phyloP scores from a whole-genome alignment of 2,888 invertebrate species.

The Plebejus argus region DNA sequence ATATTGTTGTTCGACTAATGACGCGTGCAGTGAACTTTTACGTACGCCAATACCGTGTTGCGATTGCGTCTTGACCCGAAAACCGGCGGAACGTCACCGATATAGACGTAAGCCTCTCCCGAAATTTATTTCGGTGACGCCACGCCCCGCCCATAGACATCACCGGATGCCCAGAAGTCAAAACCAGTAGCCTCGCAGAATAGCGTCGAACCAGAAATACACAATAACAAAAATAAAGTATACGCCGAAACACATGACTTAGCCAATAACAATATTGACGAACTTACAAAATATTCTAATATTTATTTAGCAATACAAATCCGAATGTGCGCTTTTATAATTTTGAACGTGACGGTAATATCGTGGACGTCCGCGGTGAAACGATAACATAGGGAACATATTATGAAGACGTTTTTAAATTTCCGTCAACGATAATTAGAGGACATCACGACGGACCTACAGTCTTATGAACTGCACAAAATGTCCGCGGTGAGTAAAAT shows the following conservation, averaged over 20 bases:
- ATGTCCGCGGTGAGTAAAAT: no score
- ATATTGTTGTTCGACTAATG: conserved; percentile 36
- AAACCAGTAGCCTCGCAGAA: conserved; percentile 7
- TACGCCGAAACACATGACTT: conserved; percentile 45
- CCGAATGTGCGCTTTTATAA: no score
- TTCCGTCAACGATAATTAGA: no score
- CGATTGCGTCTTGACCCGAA: conserved; percentile 51
- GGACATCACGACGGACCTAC: no score
- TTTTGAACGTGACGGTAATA: no score
- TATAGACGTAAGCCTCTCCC: conserved; percentile 66
- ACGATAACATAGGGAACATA: no score
- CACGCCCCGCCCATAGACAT: conserved; percentile 61
- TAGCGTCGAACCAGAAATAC: conserved; percentile 54
- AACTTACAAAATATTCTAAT: conserved; percentile 21
- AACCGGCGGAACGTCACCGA: conserved; percentile 66
- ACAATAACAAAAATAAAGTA: conserved; percentile 54
- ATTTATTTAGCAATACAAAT: conserved; percentile 18
- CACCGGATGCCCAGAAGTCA: conserved; percentile 50
- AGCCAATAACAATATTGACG: conserved; percentile 45
- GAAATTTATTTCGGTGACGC: conserved; percentile 64
- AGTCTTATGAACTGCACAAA: no score
- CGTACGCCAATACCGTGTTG: conserved; percentile 45
- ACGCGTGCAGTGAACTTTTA: conserved; percentile 36
- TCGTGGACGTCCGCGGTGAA: no score
- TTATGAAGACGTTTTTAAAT: no score